Evolutionary conservation across 2,797 vertebrate genomes (phyloP).

Genomic region (Oryzias dopingdopingensis): DNA sequence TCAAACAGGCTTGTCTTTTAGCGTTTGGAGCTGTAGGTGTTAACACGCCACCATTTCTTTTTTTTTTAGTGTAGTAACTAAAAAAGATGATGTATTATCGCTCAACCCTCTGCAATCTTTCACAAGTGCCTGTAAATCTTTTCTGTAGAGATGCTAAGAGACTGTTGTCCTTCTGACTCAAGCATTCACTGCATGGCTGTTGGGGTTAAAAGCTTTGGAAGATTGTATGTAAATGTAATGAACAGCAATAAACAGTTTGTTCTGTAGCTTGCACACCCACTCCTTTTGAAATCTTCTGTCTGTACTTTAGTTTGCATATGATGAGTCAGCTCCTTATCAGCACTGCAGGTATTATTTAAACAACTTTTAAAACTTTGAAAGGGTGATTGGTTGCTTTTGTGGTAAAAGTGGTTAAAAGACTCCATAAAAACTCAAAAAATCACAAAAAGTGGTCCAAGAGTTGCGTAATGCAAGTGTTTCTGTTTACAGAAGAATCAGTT

Average conservation of each 20-base stretch:
- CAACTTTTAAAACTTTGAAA: no score
- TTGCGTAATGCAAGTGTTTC: no score
- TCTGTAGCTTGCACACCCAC: slow-evolving; percentile 32
- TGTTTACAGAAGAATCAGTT: no score
- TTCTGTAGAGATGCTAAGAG: slow-evolving; percentile 28
- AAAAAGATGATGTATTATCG: slow-evolving; percentile 42
- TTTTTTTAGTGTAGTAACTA: not conserved
- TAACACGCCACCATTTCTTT: no score
- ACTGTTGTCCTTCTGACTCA: slow-evolving; percentile 54
- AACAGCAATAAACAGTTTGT: slow-evolving; percentile 12
- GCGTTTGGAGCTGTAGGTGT: no score
- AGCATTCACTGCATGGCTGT: slow-evolving; percentile 39
- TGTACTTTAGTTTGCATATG: slow-evolving; percentile 31
- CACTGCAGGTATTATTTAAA: not conserved
- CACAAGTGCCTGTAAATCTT: slow-evolving; percentile 44
- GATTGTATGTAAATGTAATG: slow-evolving; percentile 9
- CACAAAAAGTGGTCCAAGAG: no score
- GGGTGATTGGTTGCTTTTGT: no score
- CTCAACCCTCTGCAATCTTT: slow-evolving; percentile 44
- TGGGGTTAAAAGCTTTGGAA: slow-evolving; percentile 11
- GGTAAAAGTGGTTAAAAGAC: no score
- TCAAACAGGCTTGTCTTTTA: no score
- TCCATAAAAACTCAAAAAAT: no score
- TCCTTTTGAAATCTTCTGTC: slow-evolving; percentile 19
- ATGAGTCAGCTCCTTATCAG: slow-evolving; percentile 18